Conservation (phyloP, 1,140 invertebrate species). For the Sesamia nonagrioides region DNA sequence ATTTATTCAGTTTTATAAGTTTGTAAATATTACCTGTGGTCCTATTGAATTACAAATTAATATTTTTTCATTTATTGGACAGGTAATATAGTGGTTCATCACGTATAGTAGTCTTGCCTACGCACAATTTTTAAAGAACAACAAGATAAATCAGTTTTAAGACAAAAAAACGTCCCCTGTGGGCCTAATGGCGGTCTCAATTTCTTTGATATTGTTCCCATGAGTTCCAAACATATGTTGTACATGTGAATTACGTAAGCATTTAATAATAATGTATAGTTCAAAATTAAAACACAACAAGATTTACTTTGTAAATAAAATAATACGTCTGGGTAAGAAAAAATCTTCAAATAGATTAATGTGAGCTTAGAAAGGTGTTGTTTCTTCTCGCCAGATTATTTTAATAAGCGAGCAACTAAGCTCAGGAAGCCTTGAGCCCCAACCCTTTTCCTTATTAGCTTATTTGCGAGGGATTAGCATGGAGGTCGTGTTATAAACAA, state of each 20-base stretch:
- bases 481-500: constrained; percentile 56
- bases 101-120: not conserved
- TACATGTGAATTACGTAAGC: not conserved
- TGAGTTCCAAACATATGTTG: not conserved
- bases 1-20: too few species aligned
- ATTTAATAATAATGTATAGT: not conserved
- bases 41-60: too few species aligned
- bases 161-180: constrained; percentile 30
- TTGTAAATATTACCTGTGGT: too few species aligned
- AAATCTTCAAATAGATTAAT: constrained; percentile 10
- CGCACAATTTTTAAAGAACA: not conserved
- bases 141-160: constrained; percentile 26
- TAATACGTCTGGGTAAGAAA: not conserved
- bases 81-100: too few species aligned
- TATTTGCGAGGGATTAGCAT: constrained; percentile 43
- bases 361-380: not conserved
- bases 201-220: constrained; percentile 43
- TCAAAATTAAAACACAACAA: not conserved
- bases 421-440: constrained; percentile 13
- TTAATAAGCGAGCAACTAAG: constrained; percentile 37
- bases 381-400: constrained; percentile 2
- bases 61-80: constrained; percentile 7
- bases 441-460: constrained; percentile 39
- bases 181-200: constrained; percentile 42
- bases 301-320: not conserved